A percentile compares a stretch with the other conserved stretches of the same genome.
phyloP scores from a whole-genome alignment of 2,113 vertebrate species.

The Enhydra lutris region DNA sequence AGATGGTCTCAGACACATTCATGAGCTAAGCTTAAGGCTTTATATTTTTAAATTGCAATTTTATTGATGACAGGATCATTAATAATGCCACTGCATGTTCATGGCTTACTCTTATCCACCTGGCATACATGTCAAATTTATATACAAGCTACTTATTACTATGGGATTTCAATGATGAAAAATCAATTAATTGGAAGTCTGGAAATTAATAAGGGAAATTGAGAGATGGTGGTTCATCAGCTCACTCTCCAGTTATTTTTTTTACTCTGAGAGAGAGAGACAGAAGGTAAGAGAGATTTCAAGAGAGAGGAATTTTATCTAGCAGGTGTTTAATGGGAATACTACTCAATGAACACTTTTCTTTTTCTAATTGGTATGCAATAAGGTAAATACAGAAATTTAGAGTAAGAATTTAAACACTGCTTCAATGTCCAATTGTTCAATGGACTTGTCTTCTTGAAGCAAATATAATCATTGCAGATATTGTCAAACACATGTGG shows the following conservation, averaged over 20 bases:
- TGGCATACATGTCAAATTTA: conserved; percentile 15
- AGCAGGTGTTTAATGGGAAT: not conserved
- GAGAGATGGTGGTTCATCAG: not conserved
- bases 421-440: not conserved
- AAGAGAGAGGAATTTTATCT: not conserved
- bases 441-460: not conserved
- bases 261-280: not conserved
- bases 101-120: not conserved
- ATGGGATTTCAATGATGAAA: conserved; percentile 32
- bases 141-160: conserved; percentile 29
- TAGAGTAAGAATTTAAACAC: not conserved
- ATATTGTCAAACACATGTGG: not conserved
- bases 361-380: not conserved
- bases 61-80: conserved; percentile 45
- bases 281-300: not conserved
- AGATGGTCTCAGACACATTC: conserved; percentile 27
- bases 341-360: not conserved
- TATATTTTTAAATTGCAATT: not conserved
- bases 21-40: conserved; percentile 23
- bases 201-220: not conserved
- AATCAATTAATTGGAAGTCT: conserved; percentile 28
- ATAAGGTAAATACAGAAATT: not conserved
- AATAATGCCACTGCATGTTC: not conserved
- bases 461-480: not conserved
- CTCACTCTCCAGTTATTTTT: not conserved